phyloP scores from a whole-genome alignment of 2,797 vertebrate species.

The Brotula barbata region DNA sequence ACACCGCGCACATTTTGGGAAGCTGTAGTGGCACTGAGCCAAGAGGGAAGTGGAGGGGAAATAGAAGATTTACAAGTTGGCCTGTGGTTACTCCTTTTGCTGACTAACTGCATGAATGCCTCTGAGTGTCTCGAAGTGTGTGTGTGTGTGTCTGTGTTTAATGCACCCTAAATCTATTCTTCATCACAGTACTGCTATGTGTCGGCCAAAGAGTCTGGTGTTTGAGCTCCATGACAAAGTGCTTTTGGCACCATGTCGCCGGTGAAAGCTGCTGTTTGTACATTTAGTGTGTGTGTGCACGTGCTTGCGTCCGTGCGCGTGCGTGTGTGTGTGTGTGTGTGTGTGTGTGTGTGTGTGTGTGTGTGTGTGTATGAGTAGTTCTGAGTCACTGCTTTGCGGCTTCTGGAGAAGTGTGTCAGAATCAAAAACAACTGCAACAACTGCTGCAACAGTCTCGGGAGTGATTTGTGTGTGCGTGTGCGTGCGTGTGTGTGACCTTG shows the following conservation, averaged over 20 bases:
- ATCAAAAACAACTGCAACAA: constrained; percentile 38
- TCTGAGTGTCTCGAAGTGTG: constrained; percentile 5
- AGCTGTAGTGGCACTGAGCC: constrained; percentile 54
- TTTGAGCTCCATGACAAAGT: constrained; percentile 21
- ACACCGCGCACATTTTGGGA: constrained; percentile 64
- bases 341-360: no score
- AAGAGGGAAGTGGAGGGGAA: constrained; percentile 40
- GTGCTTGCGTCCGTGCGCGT: constrained; percentile 20
- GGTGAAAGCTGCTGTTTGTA: constrained; percentile 28
- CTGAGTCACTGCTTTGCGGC: constrained; percentile 44
- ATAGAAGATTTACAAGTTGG: constrained; percentile 48
- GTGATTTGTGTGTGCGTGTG: constrained; percentile 7
- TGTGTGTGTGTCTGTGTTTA: constrained; percentile 9
- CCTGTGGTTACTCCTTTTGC: constrained; percentile 44
- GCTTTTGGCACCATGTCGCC: constrained; percentile 10
- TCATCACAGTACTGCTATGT: constrained; percentile 16
- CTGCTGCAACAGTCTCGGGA: constrained; percentile 15
- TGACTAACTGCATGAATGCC: constrained; percentile 49
- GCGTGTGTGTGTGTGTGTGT: constrained; percentile 9
- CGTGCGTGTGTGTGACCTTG: not conserved
- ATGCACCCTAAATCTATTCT: constrained; percentile 18
- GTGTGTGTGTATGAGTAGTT: constrained; percentile 4
- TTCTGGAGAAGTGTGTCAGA: constrained; percentile 39
- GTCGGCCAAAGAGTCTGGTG: constrained; percentile 13
- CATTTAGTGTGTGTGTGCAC: constrained; percentile 25